A percentile compares a stretch with the other conserved stretches of the same genome.
phyloP scores from a whole-genome alignment of 1,140 invertebrate genomes.

The Kradibia gibbosae region DNA sequence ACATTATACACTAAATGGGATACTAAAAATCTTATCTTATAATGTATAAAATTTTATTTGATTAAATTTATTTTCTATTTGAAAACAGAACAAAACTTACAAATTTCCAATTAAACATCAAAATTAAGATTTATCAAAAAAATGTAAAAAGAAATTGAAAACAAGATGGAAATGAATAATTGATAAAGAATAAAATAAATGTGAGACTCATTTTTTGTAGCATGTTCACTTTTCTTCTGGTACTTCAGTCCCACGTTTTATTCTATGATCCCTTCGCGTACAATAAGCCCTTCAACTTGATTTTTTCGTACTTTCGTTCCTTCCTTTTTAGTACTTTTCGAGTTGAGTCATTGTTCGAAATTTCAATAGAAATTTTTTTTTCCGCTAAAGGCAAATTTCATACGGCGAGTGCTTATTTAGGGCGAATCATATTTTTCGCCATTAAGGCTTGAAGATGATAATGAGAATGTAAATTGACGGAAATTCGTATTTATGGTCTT shows the following conservation, averaged over 20 bases:
- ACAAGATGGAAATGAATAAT: not conserved
- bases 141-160: not conserved
- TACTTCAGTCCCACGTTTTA: slow-evolving; percentile 2
- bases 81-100: too few relatives aligned
- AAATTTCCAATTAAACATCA: too few relatives aligned
- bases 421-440: not conserved
- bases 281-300: slow-evolving; percentile 47
- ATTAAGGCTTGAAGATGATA: not conserved
- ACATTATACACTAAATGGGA: too few relatives aligned
- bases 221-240: not conserved
- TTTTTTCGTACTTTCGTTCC: slow-evolving; percentile 41
- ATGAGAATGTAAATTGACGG: slow-evolving; percentile 10
- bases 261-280: not conserved
- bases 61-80: too few relatives aligned
- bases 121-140: slow-evolving; percentile 24
- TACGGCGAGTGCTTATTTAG: slow-evolving; percentile 32
- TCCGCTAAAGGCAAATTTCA: slow-evolving; percentile 35
- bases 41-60: too few relatives aligned
- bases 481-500: not conserved
- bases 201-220: slow-evolving; percentile 33
- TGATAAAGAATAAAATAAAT: slow-evolving; percentile 37
- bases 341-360: slow-evolving; percentile 40
- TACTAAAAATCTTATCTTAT: too few relatives aligned
- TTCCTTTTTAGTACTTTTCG: slow-evolving; percentile 11
- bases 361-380: slow-evolving; percentile 44